Evolutionary conservation across 2,888 invertebrate species (phyloP).

Genomic region (Brassicogethes aeneus): DNA sequence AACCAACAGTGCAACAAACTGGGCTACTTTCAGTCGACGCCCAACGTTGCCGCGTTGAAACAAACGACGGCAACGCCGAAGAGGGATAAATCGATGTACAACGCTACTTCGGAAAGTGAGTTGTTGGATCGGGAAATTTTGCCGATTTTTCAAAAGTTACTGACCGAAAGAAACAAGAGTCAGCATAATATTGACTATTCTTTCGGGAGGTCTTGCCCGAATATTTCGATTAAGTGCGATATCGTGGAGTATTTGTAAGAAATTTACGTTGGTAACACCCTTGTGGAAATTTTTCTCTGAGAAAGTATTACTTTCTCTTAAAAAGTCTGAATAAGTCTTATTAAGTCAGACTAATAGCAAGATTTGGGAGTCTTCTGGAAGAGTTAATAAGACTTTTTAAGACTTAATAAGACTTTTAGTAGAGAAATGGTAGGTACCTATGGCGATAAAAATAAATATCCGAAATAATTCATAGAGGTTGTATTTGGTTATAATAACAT

Average conservation of each 20-base stretch:
- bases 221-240: constrained; percentile 92
- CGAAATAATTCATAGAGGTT: no score
- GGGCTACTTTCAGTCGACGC: constrained; percentile 53
- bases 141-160: constrained; percentile 86
- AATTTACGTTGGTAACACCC: no score
- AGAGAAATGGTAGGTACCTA: no score
- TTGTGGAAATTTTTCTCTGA: no score
- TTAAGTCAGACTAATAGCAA: no score
- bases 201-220: constrained; percentile 82
- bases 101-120: constrained; percentile 77
- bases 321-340: no score
- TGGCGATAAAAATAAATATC: no score
- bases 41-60: constrained; percentile 44
- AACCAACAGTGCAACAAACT: constrained; percentile 39
- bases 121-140: constrained; percentile 73
- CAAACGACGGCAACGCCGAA: constrained; percentile 20
- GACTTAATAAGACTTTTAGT: no score
- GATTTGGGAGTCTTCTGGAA: no score
- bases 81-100: constrained; percentile 45
- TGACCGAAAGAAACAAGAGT: constrained; percentile 68
- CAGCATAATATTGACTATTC: constrained; percentile 59
- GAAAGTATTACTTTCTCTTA: no score
- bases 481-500: no score
- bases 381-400: no score
- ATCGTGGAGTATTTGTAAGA: constrained; percentile 90